Evolutionary conservation across 2,888 invertebrate species (phyloP).

Genomic region (Dascillus cervinus): DNA sequence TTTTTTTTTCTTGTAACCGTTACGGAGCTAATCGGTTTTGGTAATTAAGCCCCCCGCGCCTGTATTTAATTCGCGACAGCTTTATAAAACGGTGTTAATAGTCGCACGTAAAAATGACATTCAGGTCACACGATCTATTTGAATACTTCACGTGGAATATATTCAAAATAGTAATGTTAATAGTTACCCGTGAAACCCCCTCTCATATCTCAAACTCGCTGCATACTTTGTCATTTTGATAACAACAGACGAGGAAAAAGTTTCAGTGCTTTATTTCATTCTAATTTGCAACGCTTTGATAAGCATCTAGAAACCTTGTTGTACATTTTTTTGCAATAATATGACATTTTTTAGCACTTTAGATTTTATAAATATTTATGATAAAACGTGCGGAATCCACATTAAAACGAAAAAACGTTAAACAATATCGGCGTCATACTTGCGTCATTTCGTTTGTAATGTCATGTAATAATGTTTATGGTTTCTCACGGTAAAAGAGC

Average conservation of each 20-base stretch:
- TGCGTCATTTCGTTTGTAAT: background rate
- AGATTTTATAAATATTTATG: slow-evolving; percentile 14
- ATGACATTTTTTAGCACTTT: too few species aligned
- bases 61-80: too few species aligned
- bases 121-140: slow-evolving; percentile 11
- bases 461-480: background rate
- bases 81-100: too few species aligned
- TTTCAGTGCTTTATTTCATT: slow-evolving; percentile 6
- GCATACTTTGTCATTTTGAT: slow-evolving; percentile 16
- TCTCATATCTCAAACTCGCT: slow-evolving; percentile 15
- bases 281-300: too few species aligned
- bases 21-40: too few species aligned
- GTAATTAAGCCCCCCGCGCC: too few species aligned
- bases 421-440: slow-evolving; percentile 7
- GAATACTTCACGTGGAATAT: slow-evolving; percentile 18
- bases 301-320: too few species aligned
- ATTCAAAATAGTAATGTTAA: slow-evolving; percentile 16
- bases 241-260: slow-evolving; percentile 11
- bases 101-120: slow-evolving; percentile 15
- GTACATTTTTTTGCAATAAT: too few species aligned
- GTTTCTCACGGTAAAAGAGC: background rate
- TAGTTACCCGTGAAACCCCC: slow-evolving; percentile 14
- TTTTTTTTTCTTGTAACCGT: too few species aligned
- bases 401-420: slow-evolving; percentile 6
- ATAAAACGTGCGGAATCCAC: slow-evolving; percentile 9